Conservation (phyloP, 2,888 invertebrate species). For the Amblyteles armatorius region DNA sequence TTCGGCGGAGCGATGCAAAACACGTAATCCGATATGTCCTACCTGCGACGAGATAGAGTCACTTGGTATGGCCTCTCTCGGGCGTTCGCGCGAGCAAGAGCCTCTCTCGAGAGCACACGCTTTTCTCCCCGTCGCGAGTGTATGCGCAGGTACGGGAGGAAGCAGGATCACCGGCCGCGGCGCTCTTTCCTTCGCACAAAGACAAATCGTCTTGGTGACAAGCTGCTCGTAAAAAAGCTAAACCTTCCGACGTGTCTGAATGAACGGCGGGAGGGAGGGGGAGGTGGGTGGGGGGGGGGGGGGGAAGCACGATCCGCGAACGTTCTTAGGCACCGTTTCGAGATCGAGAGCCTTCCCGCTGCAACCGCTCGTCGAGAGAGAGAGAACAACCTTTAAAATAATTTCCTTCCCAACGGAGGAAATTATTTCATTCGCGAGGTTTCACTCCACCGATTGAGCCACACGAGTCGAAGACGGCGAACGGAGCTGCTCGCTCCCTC, state of each 20-base stretch:
- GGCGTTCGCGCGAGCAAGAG: conserved; percentile 25
- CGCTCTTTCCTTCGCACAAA: conserved; percentile 67
- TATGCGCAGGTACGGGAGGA: not conserved
- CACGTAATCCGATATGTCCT: conserved; percentile 81
- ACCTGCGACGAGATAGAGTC: conserved; percentile 81
- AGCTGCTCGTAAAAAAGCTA: conserved; percentile 78
- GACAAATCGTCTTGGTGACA: conserved; percentile 80
- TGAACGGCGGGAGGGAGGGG: conserved; percentile 60
- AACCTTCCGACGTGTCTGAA: conserved; percentile 67
- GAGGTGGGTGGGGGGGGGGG: conserved; percentile 12
- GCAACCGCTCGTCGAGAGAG: not conserved
- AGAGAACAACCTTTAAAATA: not conserved
- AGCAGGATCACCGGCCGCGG: not conserved
- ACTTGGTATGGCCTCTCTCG: conserved; percentile 73
- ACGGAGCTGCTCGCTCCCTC: not conserved
- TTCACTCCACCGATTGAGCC: not conserved
- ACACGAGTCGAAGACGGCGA: not conserved
- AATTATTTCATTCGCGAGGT: not conserved
- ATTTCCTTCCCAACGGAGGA: not conserved
- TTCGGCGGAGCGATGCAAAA: conserved; percentile 74
- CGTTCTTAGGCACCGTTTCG: not conserved
- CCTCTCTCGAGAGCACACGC: conserved; percentile 47
- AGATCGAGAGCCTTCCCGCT: conserved; percentile 6
- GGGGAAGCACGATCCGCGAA: not conserved
- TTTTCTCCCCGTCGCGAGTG: conserved; percentile 27